Base-by-base conservation (phyloP, 2,888 invertebrate species). In the Drosophila eohydei region DNA sequence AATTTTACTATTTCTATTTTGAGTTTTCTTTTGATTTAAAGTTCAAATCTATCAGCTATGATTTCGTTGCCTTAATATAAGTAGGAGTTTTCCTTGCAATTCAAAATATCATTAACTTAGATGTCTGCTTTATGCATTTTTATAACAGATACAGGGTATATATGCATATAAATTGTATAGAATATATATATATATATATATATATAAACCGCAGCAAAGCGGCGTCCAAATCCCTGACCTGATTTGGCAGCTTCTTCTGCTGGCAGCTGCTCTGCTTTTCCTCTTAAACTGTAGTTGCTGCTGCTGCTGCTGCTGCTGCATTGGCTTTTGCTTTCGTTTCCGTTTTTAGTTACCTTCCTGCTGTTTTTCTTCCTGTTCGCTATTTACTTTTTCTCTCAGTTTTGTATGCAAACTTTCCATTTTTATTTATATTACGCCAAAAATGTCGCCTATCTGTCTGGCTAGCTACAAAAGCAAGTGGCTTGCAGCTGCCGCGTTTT, bases 161-260 rank as follows among this genome's bases (percentile, higher is more conserved):
- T 30, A 28, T 48, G 28, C 16, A 46, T 16, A 52, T 8, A 34
- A 6, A 34, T 5, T 30, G 4, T 8, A 8, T 34, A 34, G 34
- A 38, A 52, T 64, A 62, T 21, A 21, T 1, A 21, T 1, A 21
- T 21, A 21, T 38, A 48, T 38, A 14, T 30, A 28, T 48, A 16
- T 14, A 46, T 16, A 58, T 65, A 50, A 62, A 44, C 30, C 38
- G 61, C 43, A 50, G 11, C 21, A 44, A 59, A 67, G 43, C 57
- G 51, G 66, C 70, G 56, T 59, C 66, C 77, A 87, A 84, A 84
- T 84, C 84, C 87, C 84, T 84, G 84, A 84, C 84, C 84, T 87
- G 82, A 87, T 84, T 84, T 87, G 71, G 56, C 67, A 75, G 64
- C 81, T 77, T 66, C 77, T 70, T 59, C 64, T 59, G 16, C 72